Evolutionary conservation across 1,140 invertebrate genomes (phyloP).

Genomic region (Drosophila bipectinata): DNA sequence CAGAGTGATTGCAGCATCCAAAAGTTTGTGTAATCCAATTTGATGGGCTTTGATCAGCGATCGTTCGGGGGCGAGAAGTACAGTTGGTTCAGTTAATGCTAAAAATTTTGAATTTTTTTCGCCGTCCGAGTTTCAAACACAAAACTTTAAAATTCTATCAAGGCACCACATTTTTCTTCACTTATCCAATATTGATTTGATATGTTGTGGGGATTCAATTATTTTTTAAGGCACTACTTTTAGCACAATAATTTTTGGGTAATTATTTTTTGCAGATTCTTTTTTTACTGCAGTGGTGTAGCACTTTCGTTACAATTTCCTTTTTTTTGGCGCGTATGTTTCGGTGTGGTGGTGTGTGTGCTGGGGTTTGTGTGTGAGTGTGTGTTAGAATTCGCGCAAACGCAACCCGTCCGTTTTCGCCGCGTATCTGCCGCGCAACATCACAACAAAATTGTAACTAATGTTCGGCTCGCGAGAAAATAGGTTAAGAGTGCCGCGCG

Average conservation of each 20-base stretch:
- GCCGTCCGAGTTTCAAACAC: conserved; percentile 41
- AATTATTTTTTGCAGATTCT: conserved; percentile 28
- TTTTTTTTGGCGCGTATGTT: conserved; percentile 24
- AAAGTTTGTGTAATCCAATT: conserved; percentile 77
- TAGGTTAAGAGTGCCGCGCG: conserved; percentile 82
- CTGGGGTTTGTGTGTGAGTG: conserved; percentile 46
- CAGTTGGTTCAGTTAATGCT: conserved; percentile 52
- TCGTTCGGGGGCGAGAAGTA: conserved; percentile 29
- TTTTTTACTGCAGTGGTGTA: conserved; percentile 27
- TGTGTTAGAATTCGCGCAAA: conserved; percentile 79
- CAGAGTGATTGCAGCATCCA: conserved; percentile 72
- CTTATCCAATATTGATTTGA: conserved; percentile 26
- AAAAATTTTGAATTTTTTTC: conserved; percentile 15
- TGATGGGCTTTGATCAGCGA: conserved; percentile 47
- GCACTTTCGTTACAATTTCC: conserved; percentile 21
- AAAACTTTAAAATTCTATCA: conserved; percentile 63
- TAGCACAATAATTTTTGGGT: conserved; percentile 38
- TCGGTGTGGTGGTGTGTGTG: conserved; percentile 17
- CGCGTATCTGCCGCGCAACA: conserved; percentile 82
- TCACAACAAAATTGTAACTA: conserved; percentile 83
- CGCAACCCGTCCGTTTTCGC: conserved; percentile 76
- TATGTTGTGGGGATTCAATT: not conserved
- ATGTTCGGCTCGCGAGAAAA: conserved; percentile 77
- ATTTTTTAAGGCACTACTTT: conserved; percentile 60
- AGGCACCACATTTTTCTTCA: conserved; percentile 69